Conservation (phyloP, 1,140 invertebrate species). For the Thereuonema tuberculata region DNA sequence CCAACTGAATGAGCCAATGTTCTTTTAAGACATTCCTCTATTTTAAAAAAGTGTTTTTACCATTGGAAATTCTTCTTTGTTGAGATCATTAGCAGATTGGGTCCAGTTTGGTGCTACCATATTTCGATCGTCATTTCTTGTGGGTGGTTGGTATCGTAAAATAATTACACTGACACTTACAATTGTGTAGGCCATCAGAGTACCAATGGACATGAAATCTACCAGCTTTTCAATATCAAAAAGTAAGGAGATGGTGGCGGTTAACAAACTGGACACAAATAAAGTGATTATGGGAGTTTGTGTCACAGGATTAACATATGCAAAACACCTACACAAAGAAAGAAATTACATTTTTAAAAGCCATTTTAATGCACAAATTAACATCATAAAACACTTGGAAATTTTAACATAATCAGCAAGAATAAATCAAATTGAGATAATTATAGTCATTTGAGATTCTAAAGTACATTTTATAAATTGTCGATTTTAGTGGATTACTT, state of each 20-base stretch:
- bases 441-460: too few relatives aligned
- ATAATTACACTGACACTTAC: constrained; percentile 79
- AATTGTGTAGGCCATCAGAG: constrained; percentile 76
- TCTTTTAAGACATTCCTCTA: too few relatives aligned
- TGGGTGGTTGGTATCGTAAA: constrained; percentile 54
- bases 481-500: too few relatives aligned
- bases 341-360: too few relatives aligned
- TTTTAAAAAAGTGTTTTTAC: not conserved
- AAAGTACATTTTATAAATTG: too few relatives aligned
- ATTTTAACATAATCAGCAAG: too few relatives aligned
- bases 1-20: too few relatives aligned
- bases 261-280: constrained; percentile 56
- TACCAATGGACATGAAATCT: constrained; percentile 89
- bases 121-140: not conserved
- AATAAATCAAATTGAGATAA: too few relatives aligned
- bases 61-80: not conserved
- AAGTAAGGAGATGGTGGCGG: constrained; percentile 62
- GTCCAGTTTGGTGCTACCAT: not conserved
- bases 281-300: constrained; percentile 71
- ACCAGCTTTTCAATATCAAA: constrained; percentile 82
- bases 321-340: constrained; percentile 63
- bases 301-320: constrained; percentile 52
- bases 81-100: not conserved
- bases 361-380: too few relatives aligned
- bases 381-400: too few relatives aligned